Base-by-base conservation (phyloP, 2,888 invertebrate genomes). In the Heliconius charithonia region DNA sequence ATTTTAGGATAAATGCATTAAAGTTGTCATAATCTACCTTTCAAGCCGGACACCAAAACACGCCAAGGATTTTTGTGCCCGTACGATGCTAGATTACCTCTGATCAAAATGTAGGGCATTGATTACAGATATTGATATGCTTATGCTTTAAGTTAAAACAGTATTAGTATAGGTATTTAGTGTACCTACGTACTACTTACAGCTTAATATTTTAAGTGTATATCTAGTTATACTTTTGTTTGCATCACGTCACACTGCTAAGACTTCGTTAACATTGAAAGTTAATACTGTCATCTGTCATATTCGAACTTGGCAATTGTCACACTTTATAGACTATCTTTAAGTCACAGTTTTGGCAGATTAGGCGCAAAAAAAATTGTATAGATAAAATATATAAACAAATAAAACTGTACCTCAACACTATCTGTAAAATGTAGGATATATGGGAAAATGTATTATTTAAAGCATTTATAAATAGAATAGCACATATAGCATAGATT, bases 21-120 rank as follows among this genome's bases (percentile, higher is more conserved):
- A 79, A 80, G 81, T 84, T 82, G 81, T 85, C 82, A 86, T 86
- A 84, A 85, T 85, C 83, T 96, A 97, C 97, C 97, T 97, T 97
- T 97, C 87, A 98, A 95, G 91, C 98, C 98, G 87, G 97, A 97
- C 86, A 98, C 98, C 89, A 97, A 96, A 86, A 98, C 98, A 92
- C 97, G 96, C 97, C 97, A 98, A 91, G 97, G 97, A 95, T 97
- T 97, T 95, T 97, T 97, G 95, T 97, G 97, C 95, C 97, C 97
- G 93, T 97, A 97, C 74, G 98, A 97, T 92, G 97, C 97, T 89
- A 98, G 96, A 95, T 98, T 98, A 94, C 98, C 98, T 92, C 98
- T 96, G 89, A 98, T 97, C 95, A 98, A 96, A 96, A 98, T 97
- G 96, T 98, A 98, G 95, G 98, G 98, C 98, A 98, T 98, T 95